Conservation (phyloP, 2,113 vertebrate species). For the Hyperopisus bebe region DNA sequence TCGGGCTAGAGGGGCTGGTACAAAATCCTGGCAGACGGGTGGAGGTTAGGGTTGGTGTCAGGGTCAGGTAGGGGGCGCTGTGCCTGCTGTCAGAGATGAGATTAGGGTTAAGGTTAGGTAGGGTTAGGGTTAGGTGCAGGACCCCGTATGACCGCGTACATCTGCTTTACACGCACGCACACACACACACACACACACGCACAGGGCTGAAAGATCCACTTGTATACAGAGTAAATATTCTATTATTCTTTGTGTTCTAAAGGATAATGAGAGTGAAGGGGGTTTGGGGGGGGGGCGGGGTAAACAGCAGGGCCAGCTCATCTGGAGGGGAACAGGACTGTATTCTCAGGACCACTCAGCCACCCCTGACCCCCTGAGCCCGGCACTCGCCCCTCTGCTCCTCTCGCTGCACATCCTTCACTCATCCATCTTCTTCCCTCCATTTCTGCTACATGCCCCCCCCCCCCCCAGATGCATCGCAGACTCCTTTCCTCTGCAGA, state of each 20-base stretch:
- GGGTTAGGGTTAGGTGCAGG: not conserved
- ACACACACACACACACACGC: not conserved
- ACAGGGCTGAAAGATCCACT: slow-evolving; percentile 13
- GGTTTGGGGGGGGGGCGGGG: not conserved
- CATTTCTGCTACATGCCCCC: slow-evolving; percentile 29
- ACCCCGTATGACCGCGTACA: not conserved
- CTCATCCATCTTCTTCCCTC: slow-evolving; percentile 35
- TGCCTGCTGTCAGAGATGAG: not conserved
- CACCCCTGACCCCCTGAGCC: not conserved
- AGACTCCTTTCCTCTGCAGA: not conserved
- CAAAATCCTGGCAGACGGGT: not conserved
- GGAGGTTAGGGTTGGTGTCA: not conserved
- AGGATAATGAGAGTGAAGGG: not conserved
- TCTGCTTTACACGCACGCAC: not conserved
- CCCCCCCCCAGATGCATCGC: not conserved
- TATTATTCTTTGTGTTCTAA: slow-evolving; percentile 10
- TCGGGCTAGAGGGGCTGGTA: not conserved
- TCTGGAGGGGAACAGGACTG: slow-evolving; percentile 4
- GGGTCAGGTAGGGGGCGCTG: not conserved
- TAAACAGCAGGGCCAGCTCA: slow-evolving; percentile 3
- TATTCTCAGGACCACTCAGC: slow-evolving; percentile 34
- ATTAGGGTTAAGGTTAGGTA: not conserved
- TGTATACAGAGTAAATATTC: slow-evolving; percentile 11
- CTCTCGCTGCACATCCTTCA: slow-evolving; percentile 21
- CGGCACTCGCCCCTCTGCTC: slow-evolving; percentile 23